These are phyloP conservation scores for Ectobius pallidus DNA, from an alignment of 2,888 invertebrate species.

Conservation along the genomic window DNA sequence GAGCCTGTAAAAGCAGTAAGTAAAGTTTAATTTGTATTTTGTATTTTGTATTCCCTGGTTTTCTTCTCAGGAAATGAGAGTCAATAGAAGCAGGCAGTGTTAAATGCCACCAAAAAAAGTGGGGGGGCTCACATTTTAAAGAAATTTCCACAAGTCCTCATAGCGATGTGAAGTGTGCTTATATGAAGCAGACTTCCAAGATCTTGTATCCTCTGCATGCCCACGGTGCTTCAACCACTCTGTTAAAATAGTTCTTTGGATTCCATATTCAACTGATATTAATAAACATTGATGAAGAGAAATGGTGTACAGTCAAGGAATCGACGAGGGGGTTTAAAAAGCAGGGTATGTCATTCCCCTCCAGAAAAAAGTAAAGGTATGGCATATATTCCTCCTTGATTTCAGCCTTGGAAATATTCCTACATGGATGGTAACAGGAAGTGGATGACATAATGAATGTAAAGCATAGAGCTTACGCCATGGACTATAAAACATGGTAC, in stretches of 20 bases:
- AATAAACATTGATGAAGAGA: background rate
- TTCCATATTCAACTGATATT: background rate
- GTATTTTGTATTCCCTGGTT: too few species aligned
- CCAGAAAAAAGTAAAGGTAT: background rate
- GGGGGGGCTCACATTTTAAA: background rate
- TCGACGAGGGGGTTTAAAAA: background rate
- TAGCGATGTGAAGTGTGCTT: background rate
- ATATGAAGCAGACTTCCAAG: background rate
- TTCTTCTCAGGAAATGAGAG: too few species aligned
- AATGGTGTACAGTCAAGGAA: too few species aligned
- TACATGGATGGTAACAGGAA: too few species aligned
- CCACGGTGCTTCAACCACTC: background rate
- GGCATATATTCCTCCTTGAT: background rate
- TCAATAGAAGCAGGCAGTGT: too few species aligned
- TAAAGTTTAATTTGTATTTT: too few species aligned
- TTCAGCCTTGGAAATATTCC: background rate
- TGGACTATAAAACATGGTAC: too few species aligned
- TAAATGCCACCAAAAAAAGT: background rate
- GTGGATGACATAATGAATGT: too few species aligned
- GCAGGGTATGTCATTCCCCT: background rate
- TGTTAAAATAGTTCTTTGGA: background rate
- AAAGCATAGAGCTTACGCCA: too few species aligned
- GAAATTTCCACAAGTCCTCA: background rate
- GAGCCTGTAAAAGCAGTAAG: too few species aligned
- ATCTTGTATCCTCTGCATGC: conserved; percentile 11